Base-by-base conservation (phyloP, 2,888 invertebrate genomes). In the Callosobruchus maculatus region DNA sequence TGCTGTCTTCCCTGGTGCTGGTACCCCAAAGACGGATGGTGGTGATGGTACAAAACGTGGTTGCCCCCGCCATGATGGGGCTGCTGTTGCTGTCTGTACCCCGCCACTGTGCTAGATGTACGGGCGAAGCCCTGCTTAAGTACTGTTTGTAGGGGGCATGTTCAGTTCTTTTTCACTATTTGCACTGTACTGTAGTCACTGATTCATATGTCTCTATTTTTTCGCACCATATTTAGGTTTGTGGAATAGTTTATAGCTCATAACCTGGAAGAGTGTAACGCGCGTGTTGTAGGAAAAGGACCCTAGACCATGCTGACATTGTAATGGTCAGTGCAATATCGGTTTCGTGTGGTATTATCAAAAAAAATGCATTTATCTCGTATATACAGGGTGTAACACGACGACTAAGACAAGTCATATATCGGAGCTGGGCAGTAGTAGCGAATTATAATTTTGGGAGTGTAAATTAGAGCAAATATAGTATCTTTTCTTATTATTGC, bases 1-100 rank as follows among this genome's bases (percentile, higher is more conserved):
- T 81, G 81, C 76, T 83, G 82, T 9, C 22, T 68, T 80, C 85
- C 83, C 77, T 86, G 85, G 77, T 86, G 86, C 77, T 86, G 85
- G 78, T 86, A 86, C 72, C 86, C 86, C 74, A 74, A 75, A 3
- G 67, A 21, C 67, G 30, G 20, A 18, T 67, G 67, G 67, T 71
- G 71, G 13, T 86, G 86, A 74, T 86, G 86, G 83, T 87, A 87
- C 74, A 87, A 85, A 81, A 87, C 86, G 77, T 87, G 87, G 82
- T 86, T 86, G 82, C 85, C 84, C 77, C 85, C 84, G 80, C 83
- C 83, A 22, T 68, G 68, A 21, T 68, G 68, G 7, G 21, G 68
- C 22, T 68, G 68, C 20, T 68, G 68, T 22, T 68, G 86, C 77
- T 86, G 86, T 81, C 87, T 83, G 81, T 85, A 86, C 78, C 87